phyloP scores from a whole-genome alignment of 2,113 vertebrate species.

The Bagarius yarrelli region DNA sequence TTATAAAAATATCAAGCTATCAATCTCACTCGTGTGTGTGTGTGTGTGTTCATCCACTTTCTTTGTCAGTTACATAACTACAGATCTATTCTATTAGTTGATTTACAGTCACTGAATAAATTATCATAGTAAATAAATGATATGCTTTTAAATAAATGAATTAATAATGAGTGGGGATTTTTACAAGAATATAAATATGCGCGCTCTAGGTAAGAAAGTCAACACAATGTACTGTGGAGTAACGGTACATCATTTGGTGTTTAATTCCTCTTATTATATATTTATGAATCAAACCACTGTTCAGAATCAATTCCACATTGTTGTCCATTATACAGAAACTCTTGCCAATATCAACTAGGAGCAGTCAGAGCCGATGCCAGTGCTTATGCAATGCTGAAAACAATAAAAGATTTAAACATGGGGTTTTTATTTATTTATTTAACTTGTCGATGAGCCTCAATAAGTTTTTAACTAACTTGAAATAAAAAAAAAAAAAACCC shows the following conservation, averaged over 20 bases:
- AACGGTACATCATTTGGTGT: not conserved
- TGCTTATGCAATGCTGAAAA: not conserved
- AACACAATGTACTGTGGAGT: not conserved
- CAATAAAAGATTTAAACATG: not conserved
- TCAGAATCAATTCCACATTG: not conserved
- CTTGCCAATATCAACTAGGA: not conserved
- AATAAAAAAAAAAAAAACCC: no score
- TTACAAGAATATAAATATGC: not conserved
- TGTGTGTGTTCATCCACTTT: not conserved
- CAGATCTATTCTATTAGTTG: constrained; percentile 9
- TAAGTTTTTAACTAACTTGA: not conserved
- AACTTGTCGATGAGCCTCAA: not conserved
- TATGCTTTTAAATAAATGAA: not conserved
- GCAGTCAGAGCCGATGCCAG: not conserved
- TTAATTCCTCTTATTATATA: not conserved
- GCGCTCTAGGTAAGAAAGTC: not conserved
- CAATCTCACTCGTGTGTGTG: not conserved
- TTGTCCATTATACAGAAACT: not conserved
- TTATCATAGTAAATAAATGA: not conserved
- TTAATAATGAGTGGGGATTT: not conserved
- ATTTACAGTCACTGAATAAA: not conserved
- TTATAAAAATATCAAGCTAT: constrained; percentile 40
- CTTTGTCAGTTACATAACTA: constrained; percentile 1
- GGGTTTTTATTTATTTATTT: not conserved
- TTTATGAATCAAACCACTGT: not conserved